These are phyloP conservation scores for Corythornis vintsioides DNA, from an alignment of 2,113 vertebrate species.

Conservation along the genomic window DNA sequence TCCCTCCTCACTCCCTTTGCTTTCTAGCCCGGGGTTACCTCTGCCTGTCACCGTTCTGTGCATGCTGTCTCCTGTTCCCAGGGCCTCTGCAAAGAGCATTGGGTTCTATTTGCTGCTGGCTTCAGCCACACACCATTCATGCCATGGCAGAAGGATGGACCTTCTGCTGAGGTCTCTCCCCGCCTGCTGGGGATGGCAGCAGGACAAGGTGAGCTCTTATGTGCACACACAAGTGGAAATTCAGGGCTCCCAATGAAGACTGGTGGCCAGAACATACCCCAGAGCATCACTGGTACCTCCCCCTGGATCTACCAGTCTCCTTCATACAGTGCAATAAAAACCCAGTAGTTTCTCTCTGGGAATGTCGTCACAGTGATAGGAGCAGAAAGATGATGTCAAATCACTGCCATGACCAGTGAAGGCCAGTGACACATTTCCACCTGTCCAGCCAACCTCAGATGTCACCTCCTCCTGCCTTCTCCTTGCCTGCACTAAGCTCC, in stretches of 20 bases:
- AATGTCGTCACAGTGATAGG: background rate
- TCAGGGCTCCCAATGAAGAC: fast-evolving
- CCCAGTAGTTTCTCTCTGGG: background rate
- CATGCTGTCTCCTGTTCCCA: background rate
- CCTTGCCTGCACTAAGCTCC: background rate
- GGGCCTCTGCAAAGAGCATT: background rate
- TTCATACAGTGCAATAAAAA: background rate
- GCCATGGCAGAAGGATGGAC: background rate
- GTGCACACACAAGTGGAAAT: fast-evolving
- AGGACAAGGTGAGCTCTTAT: background rate
- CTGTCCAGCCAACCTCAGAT: background rate
- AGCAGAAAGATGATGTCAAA: background rate
- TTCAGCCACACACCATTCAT: fast-evolving
- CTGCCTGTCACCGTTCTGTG: background rate
- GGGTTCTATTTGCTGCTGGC: background rate
- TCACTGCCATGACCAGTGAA: background rate
- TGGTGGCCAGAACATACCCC: fast-evolving
- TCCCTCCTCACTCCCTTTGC: background rate
- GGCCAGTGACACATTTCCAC: background rate
- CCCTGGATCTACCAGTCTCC: background rate
- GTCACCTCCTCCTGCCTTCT: background rate
- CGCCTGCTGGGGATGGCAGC: background rate
- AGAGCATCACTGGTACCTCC: fast-evolving
- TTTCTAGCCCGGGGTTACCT: conserved; percentile 44
- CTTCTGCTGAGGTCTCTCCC: background rate